A percentile compares a stretch with the other conserved stretches of the same genome.
phyloP scores from a whole-genome alignment of 1,140 invertebrate species.

The Halyomorpha halys region DNA sequence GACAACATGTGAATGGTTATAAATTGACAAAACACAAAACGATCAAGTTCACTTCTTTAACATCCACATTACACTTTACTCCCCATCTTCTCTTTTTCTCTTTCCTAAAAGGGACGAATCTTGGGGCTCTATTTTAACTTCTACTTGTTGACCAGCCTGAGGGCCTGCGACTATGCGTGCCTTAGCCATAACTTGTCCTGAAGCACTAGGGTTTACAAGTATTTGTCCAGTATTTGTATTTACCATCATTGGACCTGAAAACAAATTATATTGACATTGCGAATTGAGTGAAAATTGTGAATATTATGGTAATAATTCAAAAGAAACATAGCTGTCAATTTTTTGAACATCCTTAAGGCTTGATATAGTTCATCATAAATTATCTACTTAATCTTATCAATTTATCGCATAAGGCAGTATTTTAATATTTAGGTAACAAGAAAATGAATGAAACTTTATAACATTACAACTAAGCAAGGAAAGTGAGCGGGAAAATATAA shows the following conservation, averaged over 20 bases:
- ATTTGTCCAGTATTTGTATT: slow-evolving; percentile 3
- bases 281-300: too few relatives aligned
- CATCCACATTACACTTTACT: background rate
- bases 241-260: slow-evolving; percentile 12
- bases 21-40: slow-evolving; percentile 1
- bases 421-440: background rate
- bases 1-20: background rate
- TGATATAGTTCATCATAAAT: too few relatives aligned
- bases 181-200: slow-evolving; percentile 10
- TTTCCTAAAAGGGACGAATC: slow-evolving; percentile 18
- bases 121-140: slow-evolving; percentile 26
- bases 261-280: background rate
- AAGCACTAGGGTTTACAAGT: background rate
- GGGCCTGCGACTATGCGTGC: slow-evolving; percentile 17
- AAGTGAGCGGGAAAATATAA: background rate
- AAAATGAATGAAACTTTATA: background rate
- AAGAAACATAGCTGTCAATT: too few relatives aligned
- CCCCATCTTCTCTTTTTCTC: slow-evolving; percentile 26
- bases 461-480: background rate
- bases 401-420: too few relatives aligned
- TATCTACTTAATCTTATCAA: too few relatives aligned
- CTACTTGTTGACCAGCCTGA: slow-evolving; percentile 10
- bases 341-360: too few relatives aligned
- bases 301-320: too few relatives aligned
- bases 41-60: background rate